A percentile compares a stretch with the other conserved stretches of the same genome.
Evolutionary conservation across 53 echinoderm and acorn worm genomes (phyloP).

Genomic region (Echinometra lucunter): DNA sequence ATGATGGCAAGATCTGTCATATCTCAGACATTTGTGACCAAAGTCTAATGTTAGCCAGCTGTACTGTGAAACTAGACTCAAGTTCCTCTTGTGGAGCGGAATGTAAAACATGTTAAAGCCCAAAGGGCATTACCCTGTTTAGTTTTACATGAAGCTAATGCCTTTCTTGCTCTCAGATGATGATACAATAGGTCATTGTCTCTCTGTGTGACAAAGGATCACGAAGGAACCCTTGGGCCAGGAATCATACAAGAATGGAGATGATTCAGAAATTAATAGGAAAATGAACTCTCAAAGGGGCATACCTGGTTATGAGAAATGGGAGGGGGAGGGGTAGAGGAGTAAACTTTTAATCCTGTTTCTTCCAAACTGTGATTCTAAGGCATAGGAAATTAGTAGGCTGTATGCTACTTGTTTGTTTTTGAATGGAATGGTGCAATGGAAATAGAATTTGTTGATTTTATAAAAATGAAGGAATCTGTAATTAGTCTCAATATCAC

Average conservation of each 20-base stretch:
- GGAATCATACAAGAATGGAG: slow-evolving; percentile 40
- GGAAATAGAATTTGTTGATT: background rate
- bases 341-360: background rate
- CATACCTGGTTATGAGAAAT: background rate
- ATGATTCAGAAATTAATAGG: slow-evolving; percentile 29
- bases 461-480: no score
- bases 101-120: background rate
- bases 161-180: background rate
- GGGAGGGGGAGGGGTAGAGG: slow-evolving; percentile 13
- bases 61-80: background rate
- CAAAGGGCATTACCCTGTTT: background rate
- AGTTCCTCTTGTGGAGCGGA: background rate
- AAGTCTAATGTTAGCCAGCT: background rate
- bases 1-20: background rate
- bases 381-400: background rate
- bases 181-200: slow-evolving; percentile 31
- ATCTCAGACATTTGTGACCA: background rate
- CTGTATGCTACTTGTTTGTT: background rate
- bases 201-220: slow-evolving; percentile 1
- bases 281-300: slow-evolving; percentile 21
- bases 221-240: slow-evolving; percentile 6
- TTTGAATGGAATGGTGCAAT: background rate
- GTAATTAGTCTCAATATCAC: no score
- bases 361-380: background rate
- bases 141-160: background rate